Conservation (phyloP, 1,140 invertebrate species). For the Anastrepha ludens region DNA sequence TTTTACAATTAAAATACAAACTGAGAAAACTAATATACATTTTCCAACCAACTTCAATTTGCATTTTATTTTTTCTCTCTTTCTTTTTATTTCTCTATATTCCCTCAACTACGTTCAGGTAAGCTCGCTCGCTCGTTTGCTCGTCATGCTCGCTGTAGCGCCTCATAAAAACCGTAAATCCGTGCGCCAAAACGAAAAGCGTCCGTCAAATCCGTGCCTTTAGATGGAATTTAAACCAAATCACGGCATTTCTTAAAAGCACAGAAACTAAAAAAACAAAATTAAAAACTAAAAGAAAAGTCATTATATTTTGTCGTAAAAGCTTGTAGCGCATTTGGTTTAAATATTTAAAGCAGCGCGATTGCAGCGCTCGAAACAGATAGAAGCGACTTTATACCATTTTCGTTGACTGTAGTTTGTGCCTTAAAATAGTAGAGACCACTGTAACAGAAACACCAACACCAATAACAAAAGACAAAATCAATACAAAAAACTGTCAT, state of each 20-base stretch:
- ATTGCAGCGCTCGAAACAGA: conserved; percentile 40
- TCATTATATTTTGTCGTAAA: conserved; percentile 16
- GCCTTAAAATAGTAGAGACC: conserved; percentile 62
- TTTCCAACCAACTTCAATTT: conserved; percentile 17
- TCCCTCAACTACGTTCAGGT: conserved; percentile 9
- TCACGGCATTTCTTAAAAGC: conserved; percentile 54
- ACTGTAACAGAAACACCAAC: conserved; percentile 17
- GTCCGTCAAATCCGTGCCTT: conserved; percentile 74
- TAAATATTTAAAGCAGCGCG: conserved; percentile 58
- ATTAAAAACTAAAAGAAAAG: background rate
- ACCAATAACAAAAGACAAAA: background rate
- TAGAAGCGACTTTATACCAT: conserved; percentile 72
- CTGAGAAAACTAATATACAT: background rate
- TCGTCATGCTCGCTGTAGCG: conserved; percentile 51
- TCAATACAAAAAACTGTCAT: background rate
- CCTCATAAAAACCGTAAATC: conserved; percentile 53
- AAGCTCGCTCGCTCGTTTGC: conserved; percentile 52
- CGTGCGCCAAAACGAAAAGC: conserved; percentile 67
- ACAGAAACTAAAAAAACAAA: background rate
- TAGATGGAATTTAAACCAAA: conserved; percentile 74
- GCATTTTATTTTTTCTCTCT: conserved; percentile 46
- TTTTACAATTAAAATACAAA: conserved; percentile 1
- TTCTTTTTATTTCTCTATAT: conserved; percentile 46
- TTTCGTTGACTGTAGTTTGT: conserved; percentile 74
- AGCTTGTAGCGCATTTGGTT: conserved; percentile 62